phyloP scores from a whole-genome alignment of 2,888 invertebrate genomes.

The Hemaris fuciformis region DNA sequence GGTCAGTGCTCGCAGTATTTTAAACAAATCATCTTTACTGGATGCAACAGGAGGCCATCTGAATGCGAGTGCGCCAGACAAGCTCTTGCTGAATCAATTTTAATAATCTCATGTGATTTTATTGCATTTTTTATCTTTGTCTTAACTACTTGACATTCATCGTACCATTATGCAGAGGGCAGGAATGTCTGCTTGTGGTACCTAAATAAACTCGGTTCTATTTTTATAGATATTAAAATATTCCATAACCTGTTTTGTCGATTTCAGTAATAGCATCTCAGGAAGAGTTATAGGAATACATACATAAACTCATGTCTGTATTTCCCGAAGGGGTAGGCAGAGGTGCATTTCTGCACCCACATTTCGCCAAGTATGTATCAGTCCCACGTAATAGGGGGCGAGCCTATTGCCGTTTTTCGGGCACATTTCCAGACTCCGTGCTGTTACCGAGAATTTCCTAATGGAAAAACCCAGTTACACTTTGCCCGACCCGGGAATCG shows the following conservation, averaged over 20 bases:
- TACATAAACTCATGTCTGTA: too few relatives aligned
- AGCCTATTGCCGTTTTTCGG: too few relatives aligned
- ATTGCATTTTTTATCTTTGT: constrained; percentile 8
- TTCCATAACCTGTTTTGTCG: not conserved
- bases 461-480: too few relatives aligned
- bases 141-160: not conserved
- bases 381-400: too few relatives aligned
- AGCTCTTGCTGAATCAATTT: constrained; percentile 51
- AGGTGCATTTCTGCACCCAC: too few relatives aligned
- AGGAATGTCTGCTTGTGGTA: constrained; percentile 6
- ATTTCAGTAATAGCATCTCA: too few relatives aligned
- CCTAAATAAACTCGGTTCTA: not conserved
- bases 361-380: too few relatives aligned
- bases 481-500: too few relatives aligned
- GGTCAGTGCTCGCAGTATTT: constrained; percentile 68
- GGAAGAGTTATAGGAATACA: too few relatives aligned
- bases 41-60: constrained; percentile 33
- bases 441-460: too few relatives aligned
- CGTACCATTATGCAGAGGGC: constrained; percentile 2
- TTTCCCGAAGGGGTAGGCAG: too few relatives aligned
- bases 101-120: constrained; percentile 43
- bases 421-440: too few relatives aligned
- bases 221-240: not conserved
- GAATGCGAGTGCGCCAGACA: constrained; percentile 25
- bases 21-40: constrained; percentile 80